Conservation (phyloP, 64 coral and sea anemone genomes). For the Porites lutea region DNA sequence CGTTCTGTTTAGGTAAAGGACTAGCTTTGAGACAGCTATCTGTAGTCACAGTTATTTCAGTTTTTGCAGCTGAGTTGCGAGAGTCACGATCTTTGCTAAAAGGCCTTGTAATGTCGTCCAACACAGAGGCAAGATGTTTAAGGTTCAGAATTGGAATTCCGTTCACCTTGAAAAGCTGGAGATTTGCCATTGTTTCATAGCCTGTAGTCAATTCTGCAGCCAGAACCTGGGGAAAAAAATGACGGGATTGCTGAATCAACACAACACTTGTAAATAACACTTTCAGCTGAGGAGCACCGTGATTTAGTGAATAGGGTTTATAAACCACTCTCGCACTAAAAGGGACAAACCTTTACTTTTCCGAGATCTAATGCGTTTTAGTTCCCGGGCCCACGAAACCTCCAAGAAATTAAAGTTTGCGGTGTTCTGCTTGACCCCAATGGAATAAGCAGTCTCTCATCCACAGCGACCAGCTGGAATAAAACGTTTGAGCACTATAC, state of each 20-base stretch:
- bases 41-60: conserved; percentile 5
- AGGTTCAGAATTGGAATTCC: conserved; percentile 82
- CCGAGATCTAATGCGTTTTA: too few relatives aligned
- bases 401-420: too few relatives aligned
- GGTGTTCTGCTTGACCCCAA: too few relatives aligned
- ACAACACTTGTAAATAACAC: not conserved
- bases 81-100: conserved; percentile 14
- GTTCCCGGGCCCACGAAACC: too few relatives aligned
- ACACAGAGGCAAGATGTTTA: conserved; percentile 82
- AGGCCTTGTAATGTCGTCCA: conserved; percentile 81
- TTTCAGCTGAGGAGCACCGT: too few relatives aligned
- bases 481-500: too few relatives aligned
- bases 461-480: too few relatives aligned
- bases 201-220: conserved; percentile 91
- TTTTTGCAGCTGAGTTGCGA: not conserved
- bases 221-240: conserved; percentile 66
- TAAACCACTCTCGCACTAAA: too few relatives aligned
- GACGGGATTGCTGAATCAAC: not conserved
- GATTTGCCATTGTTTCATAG: conserved; percentile 89
- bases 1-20: not conserved
- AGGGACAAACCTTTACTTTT: too few relatives aligned
- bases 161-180: conserved; percentile 93
- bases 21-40: conserved; percentile 45
- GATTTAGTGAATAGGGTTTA: too few relatives aligned
- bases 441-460: too few relatives aligned